A percentile compares a stretch with the other conserved stretches of the same genome.
These are phyloP conservation scores for Myoxocephalus aenaeus DNA, from an alignment of 2,797 vertebrate genomes.

Conservation along the genomic window DNA sequence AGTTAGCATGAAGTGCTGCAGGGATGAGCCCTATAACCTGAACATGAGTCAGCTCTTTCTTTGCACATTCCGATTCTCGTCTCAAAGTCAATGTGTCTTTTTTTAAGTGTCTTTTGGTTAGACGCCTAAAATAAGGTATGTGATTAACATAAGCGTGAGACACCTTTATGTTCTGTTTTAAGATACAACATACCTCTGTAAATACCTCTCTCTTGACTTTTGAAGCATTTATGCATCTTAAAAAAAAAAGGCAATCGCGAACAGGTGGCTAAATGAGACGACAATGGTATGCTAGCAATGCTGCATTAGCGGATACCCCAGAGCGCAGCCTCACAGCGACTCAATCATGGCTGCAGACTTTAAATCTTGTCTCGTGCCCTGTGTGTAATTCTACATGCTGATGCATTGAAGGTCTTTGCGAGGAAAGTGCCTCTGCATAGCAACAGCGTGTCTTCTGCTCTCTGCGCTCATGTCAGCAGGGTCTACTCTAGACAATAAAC, in stretches of 20 bases:
- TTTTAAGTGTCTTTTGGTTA: too few relatives aligned
- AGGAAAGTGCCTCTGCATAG: slow-evolving; percentile 12
- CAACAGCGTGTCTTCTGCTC: slow-evolving; percentile 6
- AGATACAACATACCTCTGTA: too few relatives aligned
- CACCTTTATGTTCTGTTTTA: too few relatives aligned
- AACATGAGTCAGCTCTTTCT: background rate
- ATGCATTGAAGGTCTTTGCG: background rate
- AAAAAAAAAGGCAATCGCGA: too few relatives aligned
- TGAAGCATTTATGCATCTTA: too few relatives aligned
- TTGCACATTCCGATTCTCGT: too few relatives aligned
- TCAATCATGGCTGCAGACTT: background rate
- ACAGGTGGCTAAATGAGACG: too few relatives aligned
- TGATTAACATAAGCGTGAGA: too few relatives aligned
- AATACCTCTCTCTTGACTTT: too few relatives aligned
- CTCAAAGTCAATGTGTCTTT: too few relatives aligned
- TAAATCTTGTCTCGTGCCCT: background rate
- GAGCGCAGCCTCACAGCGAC: background rate
- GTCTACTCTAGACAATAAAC: slow-evolving; percentile 38
- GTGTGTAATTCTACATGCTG: slow-evolving; percentile 7
- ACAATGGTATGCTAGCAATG: background rate
- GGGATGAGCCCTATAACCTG: background rate
- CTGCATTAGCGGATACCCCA: background rate
- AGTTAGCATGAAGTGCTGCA: background rate
- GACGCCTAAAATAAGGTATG: too few relatives aligned
- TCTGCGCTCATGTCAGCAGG: slow-evolving; percentile 8